These are phyloP conservation scores for Tinea semifulvella DNA, from an alignment of 2,888 invertebrate genomes.

Conservation along the genomic window DNA sequence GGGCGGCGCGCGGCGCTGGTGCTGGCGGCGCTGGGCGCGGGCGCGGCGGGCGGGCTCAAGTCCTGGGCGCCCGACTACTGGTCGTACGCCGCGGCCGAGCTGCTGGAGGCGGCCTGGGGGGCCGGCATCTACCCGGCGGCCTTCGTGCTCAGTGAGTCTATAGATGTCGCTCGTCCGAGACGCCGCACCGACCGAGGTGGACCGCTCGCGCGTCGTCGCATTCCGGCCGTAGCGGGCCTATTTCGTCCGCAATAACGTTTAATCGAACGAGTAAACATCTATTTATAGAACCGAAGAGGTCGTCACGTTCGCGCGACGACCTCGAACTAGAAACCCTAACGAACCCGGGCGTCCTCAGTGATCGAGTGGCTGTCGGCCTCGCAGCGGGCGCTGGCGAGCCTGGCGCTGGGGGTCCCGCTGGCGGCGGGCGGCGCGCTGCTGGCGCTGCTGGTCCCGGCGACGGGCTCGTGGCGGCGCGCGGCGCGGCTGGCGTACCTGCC, in stretches of 20 bases:
- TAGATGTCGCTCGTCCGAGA: too few relatives aligned
- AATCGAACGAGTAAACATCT: too few relatives aligned
- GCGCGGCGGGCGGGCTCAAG: conserved; percentile 60
- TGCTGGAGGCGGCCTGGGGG: conserved; percentile 63
- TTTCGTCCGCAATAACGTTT: too few relatives aligned
- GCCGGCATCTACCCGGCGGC: conserved; percentile 68
- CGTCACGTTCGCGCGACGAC: too few relatives aligned
- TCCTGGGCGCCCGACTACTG: conserved; percentile 63
- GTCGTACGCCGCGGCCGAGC: conserved; percentile 59
- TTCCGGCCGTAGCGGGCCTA: too few relatives aligned
- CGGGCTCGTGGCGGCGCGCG: conserved; percentile 75
- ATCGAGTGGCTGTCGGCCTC: conserved; percentile 82
- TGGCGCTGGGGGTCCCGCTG: conserved; percentile 75
- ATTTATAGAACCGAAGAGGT: too few relatives aligned
- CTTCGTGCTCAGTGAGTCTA: conserved; percentile 64
- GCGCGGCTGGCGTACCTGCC: conserved; percentile 76
- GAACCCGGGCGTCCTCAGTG: conserved; percentile 56
- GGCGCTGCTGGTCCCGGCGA: conserved; percentile 70
- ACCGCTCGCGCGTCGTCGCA: too few relatives aligned
- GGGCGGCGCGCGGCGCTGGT: conserved; percentile 71
- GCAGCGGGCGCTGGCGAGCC: conserved; percentile 75
- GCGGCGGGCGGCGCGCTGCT: conserved; percentile 74
- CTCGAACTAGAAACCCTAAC: not conserved
- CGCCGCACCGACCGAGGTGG: too few relatives aligned
- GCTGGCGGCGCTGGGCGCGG: conserved; percentile 53